Evolutionary conservation across 2,113 vertebrate genomes (phyloP).

Genomic region (Pao palembangensis): DNA sequence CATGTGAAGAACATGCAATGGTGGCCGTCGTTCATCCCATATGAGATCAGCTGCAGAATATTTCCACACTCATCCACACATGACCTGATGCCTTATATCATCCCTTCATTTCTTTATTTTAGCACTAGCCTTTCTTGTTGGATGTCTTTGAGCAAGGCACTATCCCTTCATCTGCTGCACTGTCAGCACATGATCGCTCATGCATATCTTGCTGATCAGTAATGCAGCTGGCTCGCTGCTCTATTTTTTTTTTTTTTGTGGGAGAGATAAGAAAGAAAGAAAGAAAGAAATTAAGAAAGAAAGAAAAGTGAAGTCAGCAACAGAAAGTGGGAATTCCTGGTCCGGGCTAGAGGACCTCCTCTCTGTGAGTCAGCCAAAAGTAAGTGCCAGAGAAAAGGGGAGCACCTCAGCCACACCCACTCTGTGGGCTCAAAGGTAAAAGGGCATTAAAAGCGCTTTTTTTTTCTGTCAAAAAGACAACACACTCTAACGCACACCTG

Average conservation of each 20-base stretch:
- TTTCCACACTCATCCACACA: no score
- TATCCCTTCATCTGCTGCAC: neutral
- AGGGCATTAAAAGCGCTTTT: neutral
- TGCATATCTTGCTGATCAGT: neutral
- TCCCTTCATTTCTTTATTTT: no score
- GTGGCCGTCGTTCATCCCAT: neutral
- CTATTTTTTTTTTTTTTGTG: neutral
- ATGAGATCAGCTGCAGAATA: neutral
- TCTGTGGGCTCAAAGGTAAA: slow-evolving; percentile 20
- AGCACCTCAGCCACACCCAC: slow-evolving; percentile 64
- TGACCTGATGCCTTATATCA: no score
- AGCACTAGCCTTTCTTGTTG: no score
- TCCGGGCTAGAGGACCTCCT: slow-evolving; percentile 26
- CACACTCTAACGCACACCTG: slow-evolving; percentile 19
- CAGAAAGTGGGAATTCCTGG: slow-evolving; percentile 34
- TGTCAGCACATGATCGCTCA: neutral
- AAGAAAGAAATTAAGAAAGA: neutral
- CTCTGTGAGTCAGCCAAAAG: slow-evolving; percentile 44
- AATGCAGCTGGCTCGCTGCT: neutral
- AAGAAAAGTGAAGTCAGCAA: slow-evolving; percentile 10
- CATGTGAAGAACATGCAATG: no score
- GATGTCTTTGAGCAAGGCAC: no score
- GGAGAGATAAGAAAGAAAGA: neutral
- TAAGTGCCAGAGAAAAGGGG: slow-evolving; percentile 43
- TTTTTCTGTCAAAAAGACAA: slow-evolving; percentile 21